Percentiles rank a stretch among this genome's conserved stretches.
phyloP scores from a whole-genome alignment of 2,113 vertebrate species.

The Marcusenius ussheri region DNA sequence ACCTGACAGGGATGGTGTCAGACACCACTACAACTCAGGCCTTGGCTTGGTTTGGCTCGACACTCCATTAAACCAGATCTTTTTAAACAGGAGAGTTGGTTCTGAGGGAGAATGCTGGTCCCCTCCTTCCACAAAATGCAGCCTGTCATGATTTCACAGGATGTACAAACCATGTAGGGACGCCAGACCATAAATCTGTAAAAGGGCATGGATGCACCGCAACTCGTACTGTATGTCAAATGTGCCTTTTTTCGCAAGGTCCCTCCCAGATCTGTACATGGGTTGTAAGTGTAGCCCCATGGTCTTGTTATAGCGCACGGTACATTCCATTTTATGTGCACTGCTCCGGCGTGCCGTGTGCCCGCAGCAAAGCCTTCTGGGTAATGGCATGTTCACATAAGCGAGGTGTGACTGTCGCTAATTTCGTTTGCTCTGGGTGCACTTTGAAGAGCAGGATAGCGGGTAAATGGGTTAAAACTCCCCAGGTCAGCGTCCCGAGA shows the following conservation, averaged over 20 bases:
- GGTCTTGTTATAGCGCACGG: not conserved
- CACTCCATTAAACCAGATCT: not conserved
- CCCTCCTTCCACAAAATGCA: not conserved
- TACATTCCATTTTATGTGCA: not conserved
- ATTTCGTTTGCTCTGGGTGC: not conserved
- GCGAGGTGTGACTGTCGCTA: not conserved
- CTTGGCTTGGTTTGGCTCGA: not conserved
- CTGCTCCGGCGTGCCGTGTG: not conserved
- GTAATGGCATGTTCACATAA: not conserved
- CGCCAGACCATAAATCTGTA: not conserved
- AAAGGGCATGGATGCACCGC: not conserved
- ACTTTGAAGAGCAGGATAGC: not conserved
- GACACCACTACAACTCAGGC: too few species aligned
- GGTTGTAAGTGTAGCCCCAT: not conserved
- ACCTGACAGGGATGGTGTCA: not conserved
- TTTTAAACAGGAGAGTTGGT: too few species aligned
- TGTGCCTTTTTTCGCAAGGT: not conserved
- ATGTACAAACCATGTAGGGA: not conserved
- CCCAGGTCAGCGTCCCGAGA: not conserved
- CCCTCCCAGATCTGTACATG: not conserved
- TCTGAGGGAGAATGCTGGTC: not conserved
- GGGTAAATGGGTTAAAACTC: not conserved
- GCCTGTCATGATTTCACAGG: not conserved
- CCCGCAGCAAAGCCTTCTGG: not conserved
- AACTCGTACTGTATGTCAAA: not conserved